Evolutionary conservation across 2,888 invertebrate genomes (phyloP).

Genomic region (Ischnura elegans): DNA sequence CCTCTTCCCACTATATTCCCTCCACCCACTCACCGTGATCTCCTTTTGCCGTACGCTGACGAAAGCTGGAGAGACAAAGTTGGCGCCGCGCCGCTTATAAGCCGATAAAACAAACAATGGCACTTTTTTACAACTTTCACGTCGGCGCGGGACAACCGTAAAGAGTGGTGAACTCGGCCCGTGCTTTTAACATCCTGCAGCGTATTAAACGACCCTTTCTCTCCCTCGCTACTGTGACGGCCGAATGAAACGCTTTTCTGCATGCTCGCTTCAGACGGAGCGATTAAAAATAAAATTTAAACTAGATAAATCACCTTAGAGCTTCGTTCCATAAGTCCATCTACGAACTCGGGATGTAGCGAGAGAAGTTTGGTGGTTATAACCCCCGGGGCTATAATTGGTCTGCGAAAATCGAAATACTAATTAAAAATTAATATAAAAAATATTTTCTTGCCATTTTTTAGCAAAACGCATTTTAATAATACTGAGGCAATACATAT

Average conservation of each 20-base stretch:
- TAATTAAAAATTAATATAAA: too few species aligned
- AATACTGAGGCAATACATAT: too few species aligned
- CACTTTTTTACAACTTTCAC: slow-evolving; percentile 12
- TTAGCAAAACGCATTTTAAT: too few species aligned
- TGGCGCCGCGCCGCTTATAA: slow-evolving; percentile 15
- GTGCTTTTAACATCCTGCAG: too few species aligned
- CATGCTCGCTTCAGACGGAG: background rate
- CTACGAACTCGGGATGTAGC: too few species aligned
- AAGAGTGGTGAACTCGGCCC: background rate
- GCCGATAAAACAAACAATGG: slow-evolving; percentile 31
- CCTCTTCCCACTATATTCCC: background rate
- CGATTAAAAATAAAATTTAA: background rate
- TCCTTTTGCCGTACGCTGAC: background rate
- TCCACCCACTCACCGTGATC: background rate
- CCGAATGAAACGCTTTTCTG: background rate
- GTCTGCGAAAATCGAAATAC: too few species aligned
- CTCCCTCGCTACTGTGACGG: background rate
- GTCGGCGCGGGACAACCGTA: background rate
- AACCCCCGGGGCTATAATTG: too few species aligned
- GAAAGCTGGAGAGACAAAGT: slow-evolving; percentile 25
- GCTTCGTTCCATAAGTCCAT: too few species aligned
- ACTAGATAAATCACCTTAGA: too few species aligned
- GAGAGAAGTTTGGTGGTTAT: too few species aligned
- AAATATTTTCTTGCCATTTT: too few species aligned
- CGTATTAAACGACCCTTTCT: background rate